Conservation (phyloP, 2,797 vertebrate species). For the Acridotheres tristis region DNA sequence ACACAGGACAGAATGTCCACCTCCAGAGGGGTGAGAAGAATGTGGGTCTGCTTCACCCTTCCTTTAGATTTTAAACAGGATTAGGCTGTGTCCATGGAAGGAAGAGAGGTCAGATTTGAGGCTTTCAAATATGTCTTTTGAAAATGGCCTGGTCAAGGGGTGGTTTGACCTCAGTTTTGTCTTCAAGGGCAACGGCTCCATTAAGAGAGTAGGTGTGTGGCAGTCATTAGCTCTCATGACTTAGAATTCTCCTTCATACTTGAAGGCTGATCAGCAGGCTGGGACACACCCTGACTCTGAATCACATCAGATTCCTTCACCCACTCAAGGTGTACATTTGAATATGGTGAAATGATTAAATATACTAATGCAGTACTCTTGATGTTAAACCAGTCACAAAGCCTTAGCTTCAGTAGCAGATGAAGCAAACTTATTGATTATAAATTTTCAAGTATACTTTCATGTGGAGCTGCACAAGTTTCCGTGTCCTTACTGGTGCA, state of each 20-base stretch:
- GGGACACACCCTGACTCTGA: constrained; percentile 16
- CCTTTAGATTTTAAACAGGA: not conserved
- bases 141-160: not conserved
- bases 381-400: not conserved
- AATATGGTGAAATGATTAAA: constrained; percentile 17
- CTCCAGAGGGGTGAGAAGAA: not conserved
- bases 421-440: not conserved
- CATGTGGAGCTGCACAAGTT: not conserved
- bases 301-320: not conserved
- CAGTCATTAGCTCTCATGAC: not conserved
- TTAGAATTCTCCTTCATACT: not conserved
- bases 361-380: not conserved
- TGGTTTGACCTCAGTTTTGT: not conserved
- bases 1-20: not conserved
- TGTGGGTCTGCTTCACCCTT: not conserved
- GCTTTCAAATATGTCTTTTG: not conserved
- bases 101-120: not conserved
- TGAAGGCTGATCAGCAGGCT: not conserved
- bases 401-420: not conserved
- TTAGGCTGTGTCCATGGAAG: not conserved
- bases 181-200: not conserved
- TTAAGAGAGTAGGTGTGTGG: not conserved
- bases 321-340: not conserved
- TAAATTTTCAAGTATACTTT: not conserved
- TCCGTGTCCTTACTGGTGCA: not conserved